Evolutionary conservation across 2,797 vertebrate genomes (phyloP).

Genomic region (Aldrovandia affinis): DNA sequence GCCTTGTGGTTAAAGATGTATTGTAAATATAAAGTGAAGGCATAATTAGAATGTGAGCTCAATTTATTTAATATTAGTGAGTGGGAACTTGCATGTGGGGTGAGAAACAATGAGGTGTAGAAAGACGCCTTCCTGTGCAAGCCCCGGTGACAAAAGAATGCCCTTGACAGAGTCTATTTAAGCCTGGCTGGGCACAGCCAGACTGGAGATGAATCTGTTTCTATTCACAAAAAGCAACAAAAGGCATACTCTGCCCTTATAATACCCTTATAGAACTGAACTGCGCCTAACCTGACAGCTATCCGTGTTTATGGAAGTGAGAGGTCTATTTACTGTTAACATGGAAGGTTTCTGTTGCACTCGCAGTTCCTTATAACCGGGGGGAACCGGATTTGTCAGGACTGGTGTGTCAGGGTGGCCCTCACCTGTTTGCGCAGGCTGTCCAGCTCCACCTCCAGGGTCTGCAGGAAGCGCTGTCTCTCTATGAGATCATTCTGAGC

Average conservation of each 20-base stretch:
- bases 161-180: conserved; percentile 25
- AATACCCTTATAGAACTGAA: conserved; percentile 10
- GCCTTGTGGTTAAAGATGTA: background rate
- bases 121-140: conserved; percentile 35
- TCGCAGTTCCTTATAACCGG: conserved; percentile 48
- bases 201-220: background rate
- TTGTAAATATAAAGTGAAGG: background rate
- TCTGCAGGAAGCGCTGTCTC: conserved; percentile 76
- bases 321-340: conserved; percentile 5
- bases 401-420: conserved; percentile 28
- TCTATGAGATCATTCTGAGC: conserved; percentile 74
- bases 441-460: conserved; percentile 77
- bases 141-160: conserved; percentile 28
- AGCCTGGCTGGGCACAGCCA: background rate
- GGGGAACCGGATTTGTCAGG: conserved; percentile 30
- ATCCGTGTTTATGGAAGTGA: conserved; percentile 3
- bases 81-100: background rate
- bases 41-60: background rate
- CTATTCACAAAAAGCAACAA: conserved; percentile 2
- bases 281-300: background rate
- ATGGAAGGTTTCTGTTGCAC: conserved; percentile 26
- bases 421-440: conserved; percentile 76
- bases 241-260: background rate
- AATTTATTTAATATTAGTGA: background rate
- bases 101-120: conserved; percentile 3